A percentile compares a stretch with the other conserved stretches of the same genome.
Conservation (phyloP, 1,140 invertebrate genomes). For the Leptinotarsa lineolata region DNA sequence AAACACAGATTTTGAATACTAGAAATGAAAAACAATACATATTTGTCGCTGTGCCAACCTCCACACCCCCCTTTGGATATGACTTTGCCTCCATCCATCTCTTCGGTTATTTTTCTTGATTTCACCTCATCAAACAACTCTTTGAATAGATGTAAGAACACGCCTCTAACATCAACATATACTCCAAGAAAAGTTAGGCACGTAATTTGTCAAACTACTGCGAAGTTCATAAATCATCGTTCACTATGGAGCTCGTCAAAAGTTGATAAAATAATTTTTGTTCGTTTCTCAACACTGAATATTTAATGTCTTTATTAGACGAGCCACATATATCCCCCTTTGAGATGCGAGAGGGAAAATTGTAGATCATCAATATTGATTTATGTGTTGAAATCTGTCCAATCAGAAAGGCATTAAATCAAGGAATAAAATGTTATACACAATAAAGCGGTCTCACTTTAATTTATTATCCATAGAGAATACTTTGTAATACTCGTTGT, state of each 20-base stretch:
- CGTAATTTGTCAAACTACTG: slow-evolving; percentile 1
- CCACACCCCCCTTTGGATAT: too few species aligned
- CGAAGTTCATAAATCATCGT: background rate
- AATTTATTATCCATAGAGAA: slow-evolving; percentile 26
- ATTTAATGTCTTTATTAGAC: slow-evolving; percentile 20
- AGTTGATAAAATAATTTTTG: slow-evolving; percentile 11
- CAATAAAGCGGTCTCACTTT: slow-evolving; percentile 21
- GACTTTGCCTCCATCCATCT: too few species aligned
- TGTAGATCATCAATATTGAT: slow-evolving; percentile 24
- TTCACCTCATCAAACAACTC: background rate
- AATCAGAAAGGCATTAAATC: slow-evolving; percentile 26
- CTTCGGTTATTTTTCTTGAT: too few species aligned
- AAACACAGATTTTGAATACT: too few species aligned
- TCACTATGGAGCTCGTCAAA: background rate
- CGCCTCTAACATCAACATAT: background rate
- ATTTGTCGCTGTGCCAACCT: too few species aligned
- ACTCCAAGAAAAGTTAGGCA: background rate
- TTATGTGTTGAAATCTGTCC: slow-evolving; percentile 28
- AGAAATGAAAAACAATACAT: too few species aligned
- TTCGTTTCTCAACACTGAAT: slow-evolving; percentile 12
- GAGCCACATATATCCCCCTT: background rate
- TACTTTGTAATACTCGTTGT: slow-evolving; percentile 19
- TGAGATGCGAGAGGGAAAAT: slow-evolving; percentile 5
- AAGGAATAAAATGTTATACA: slow-evolving; percentile 19
- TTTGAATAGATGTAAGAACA: background rate